phyloP scores from a whole-genome alignment of 2,113 vertebrate genomes.

The Gadus chalcogrammus region DNA sequence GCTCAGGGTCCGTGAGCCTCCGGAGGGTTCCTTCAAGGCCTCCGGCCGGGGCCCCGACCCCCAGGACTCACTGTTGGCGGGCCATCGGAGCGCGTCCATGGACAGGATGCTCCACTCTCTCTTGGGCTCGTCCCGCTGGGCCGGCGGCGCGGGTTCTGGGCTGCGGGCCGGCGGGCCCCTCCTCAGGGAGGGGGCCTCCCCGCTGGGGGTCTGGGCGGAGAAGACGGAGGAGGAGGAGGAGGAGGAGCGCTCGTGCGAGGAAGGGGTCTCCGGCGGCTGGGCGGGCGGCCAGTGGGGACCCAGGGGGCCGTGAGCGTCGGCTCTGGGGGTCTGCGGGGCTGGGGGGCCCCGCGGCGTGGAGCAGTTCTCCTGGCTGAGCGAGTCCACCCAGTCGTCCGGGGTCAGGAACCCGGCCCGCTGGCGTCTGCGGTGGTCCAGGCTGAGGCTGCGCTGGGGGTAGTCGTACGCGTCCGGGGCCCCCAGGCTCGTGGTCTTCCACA shows the following conservation, averaged over 20 bases:
- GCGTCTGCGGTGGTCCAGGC: conserved; percentile 52
- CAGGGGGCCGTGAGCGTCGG: conserved; percentile 20
- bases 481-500: conserved; percentile 22
- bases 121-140: conserved; percentile 18
- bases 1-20: not conserved
- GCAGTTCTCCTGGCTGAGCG: conserved; percentile 60
- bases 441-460: conserved; percentile 53
- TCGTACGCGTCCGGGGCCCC: conserved; percentile 33
- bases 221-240: conserved; percentile 17
- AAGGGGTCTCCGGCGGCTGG: conserved; percentile 8
- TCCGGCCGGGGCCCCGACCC: conserved; percentile 19
- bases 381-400: conserved; percentile 72
- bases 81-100: conserved; percentile 26
- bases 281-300: conserved; percentile 4
- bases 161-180: conserved; percentile 6
- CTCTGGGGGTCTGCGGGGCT: conserved; percentile 17
- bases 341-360: conserved; percentile 20
- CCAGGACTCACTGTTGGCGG: conserved; percentile 22
- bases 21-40: conserved; percentile 9
- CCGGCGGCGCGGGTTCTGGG: conserved; percentile 10
- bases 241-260: conserved; percentile 4
- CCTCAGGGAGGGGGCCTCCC: conserved; percentile 12
- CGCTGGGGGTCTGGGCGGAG: conserved; percentile 6
- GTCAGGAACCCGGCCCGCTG: conserved; percentile 54
- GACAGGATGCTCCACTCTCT: conserved; percentile 12